Conservation (phyloP, 2,888 invertebrate genomes). For the Lepetodrilus schrolli region DNA sequence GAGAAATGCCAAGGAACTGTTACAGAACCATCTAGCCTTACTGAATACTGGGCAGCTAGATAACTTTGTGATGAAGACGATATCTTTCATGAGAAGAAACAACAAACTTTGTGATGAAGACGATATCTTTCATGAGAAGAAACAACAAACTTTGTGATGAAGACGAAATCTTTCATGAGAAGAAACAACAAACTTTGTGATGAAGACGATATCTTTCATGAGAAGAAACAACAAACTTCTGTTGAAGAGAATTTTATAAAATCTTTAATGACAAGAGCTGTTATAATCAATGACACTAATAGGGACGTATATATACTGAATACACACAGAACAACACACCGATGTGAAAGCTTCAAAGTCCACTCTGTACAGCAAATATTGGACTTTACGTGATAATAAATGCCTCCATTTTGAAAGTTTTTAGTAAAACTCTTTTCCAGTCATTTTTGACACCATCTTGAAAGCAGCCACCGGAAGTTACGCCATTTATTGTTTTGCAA, state of each 20-base stretch:
- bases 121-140: too few species aligned
- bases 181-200: not conserved
- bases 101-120: too few species aligned
- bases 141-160: not conserved
- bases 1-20: too few species aligned
- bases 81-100: too few species aligned
- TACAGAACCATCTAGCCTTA: too few species aligned
- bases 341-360: not conserved
- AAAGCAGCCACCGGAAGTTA: too few species aligned
- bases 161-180: not conserved
- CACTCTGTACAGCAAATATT: not conserved
- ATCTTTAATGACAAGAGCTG: slow-evolving; percentile 20
- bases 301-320: slow-evolving; percentile 7
- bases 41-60: too few species aligned
- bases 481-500: too few species aligned
- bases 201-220: not conserved
- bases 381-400: too few species aligned
- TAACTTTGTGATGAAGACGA: too few species aligned
- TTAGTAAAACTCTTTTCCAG: not conserved
- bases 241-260: not conserved
- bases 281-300: slow-evolving; percentile 6
- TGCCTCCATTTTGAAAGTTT: too few species aligned
- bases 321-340: slow-evolving; percentile 18
- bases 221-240: not conserved
- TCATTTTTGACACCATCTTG: not conserved